phyloP scores from a whole-genome alignment of 2,797 vertebrate species.

The Ceyx erithaca region DNA sequence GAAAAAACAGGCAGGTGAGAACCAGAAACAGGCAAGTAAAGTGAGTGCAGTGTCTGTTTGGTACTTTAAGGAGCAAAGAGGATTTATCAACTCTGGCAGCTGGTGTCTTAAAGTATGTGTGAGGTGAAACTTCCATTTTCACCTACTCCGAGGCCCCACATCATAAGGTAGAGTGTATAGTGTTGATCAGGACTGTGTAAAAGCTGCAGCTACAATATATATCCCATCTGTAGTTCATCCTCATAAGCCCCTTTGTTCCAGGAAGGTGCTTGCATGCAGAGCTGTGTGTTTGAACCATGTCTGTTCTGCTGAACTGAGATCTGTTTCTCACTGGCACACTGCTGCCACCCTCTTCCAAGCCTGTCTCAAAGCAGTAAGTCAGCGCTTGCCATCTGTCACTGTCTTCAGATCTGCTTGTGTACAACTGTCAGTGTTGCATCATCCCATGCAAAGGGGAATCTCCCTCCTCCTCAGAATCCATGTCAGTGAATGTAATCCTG shows the following conservation, averaged over 20 bases:
- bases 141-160: not conserved
- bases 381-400: conserved; percentile 41
- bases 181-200: not conserved
- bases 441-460: not conserved
- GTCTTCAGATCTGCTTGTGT: conserved; percentile 19
- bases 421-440: conserved; percentile 45
- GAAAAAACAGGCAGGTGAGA: conserved; percentile 89
- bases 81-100: not conserved
- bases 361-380: not conserved
- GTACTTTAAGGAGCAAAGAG: not conserved
- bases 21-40: not conserved
- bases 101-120: not conserved
- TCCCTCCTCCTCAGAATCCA: conserved; percentile 36
- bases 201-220: not conserved
- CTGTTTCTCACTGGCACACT: not conserved
- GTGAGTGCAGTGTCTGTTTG: not conserved
- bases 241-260: not conserved
- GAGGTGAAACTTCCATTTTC: not conserved
- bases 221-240: not conserved
- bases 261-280: not conserved
- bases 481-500: conserved; percentile 38
- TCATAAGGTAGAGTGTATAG: not conserved
- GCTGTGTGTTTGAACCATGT: not conserved
- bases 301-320: not conserved
- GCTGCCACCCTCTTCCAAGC: not conserved